Percentiles rank a stretch among this genome's conserved stretches.
These are phyloP conservation scores for Eurytoma californica DNA, from an alignment of 2,888 invertebrate genomes.

Conservation along the genomic window DNA sequence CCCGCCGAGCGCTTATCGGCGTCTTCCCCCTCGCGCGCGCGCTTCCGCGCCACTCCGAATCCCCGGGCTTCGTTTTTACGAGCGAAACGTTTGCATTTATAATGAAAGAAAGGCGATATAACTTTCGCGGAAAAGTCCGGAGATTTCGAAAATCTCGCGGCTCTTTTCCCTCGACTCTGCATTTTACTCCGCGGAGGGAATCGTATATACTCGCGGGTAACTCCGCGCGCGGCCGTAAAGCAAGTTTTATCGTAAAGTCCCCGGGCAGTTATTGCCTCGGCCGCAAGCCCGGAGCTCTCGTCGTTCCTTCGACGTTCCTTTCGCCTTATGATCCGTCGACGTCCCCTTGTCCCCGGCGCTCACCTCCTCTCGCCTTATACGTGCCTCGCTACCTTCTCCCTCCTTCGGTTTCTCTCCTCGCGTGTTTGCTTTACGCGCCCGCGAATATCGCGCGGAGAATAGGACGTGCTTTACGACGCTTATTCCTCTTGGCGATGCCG, in stretches of 20 bases:
- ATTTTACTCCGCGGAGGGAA: constrained; percentile 36
- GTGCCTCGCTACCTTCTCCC: constrained; percentile 27
- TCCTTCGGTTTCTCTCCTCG: constrained; percentile 19
- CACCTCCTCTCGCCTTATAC: background rate
- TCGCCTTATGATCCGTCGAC: background rate
- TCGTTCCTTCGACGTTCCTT: constrained; percentile 33
- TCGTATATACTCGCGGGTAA: background rate
- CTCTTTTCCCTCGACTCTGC: background rate
- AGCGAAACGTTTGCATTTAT: constrained; percentile 44
- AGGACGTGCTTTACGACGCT: background rate
- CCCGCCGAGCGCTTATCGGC: too few species aligned
- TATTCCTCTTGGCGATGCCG: background rate
- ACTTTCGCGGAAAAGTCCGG: constrained; percentile 9
- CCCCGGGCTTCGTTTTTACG: constrained; percentile 36
- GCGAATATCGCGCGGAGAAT: background rate
- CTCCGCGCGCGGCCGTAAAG: constrained; percentile 61
- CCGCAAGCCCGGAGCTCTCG: constrained; percentile 14
- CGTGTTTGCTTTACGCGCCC: background rate
- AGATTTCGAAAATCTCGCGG: constrained; percentile 46
- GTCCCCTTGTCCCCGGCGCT: background rate
- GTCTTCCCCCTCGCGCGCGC: too few species aligned
- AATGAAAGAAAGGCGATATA: constrained; percentile 49
- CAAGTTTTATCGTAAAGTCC: constrained; percentile 65
- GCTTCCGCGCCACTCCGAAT: constrained; percentile 11
- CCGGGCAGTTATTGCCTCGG: constrained; percentile 48